phyloP scores from a whole-genome alignment of 2,797 vertebrate genomes.

The Spinibarbus caldwelli region DNA sequence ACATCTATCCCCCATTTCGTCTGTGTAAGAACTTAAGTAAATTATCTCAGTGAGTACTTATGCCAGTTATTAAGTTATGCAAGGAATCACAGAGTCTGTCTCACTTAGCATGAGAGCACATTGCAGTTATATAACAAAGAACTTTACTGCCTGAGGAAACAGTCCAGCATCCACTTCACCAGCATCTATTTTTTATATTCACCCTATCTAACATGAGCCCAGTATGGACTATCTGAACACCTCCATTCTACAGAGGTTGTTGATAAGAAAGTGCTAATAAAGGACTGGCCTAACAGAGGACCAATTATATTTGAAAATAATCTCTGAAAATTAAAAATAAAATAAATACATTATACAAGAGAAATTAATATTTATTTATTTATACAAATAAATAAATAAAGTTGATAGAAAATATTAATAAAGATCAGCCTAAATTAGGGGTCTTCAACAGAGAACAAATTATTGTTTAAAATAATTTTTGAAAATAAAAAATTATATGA shows the following conservation, averaged over 20 bases:
- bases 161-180: background rate
- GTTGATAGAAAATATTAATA: background rate
- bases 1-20: conserved; percentile 6
- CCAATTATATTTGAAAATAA: background rate
- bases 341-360: background rate
- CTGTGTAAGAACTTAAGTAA: conserved; percentile 52
- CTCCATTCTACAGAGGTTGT: background rate
- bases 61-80: conserved; percentile 67
- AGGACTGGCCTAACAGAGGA: background rate
- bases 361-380: too few species aligned
- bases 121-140: conserved; percentile 12
- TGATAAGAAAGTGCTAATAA: background rate
- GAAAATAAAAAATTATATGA: background rate
- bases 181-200: background rate
- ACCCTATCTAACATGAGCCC: background rate
- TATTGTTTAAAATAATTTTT: background rate
- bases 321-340: background rate
- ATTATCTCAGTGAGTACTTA: conserved; percentile 59
- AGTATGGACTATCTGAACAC: background rate
- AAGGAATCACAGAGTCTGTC: conserved; percentile 35
- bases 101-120: conserved; percentile 27
- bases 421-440: background rate
- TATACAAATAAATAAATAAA: background rate
- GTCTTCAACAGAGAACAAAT: background rate
- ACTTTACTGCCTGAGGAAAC: background rate